Base-by-base conservation (phyloP, 2,888 invertebrate species). In the Melikaiella ostensackeni region DNA sequence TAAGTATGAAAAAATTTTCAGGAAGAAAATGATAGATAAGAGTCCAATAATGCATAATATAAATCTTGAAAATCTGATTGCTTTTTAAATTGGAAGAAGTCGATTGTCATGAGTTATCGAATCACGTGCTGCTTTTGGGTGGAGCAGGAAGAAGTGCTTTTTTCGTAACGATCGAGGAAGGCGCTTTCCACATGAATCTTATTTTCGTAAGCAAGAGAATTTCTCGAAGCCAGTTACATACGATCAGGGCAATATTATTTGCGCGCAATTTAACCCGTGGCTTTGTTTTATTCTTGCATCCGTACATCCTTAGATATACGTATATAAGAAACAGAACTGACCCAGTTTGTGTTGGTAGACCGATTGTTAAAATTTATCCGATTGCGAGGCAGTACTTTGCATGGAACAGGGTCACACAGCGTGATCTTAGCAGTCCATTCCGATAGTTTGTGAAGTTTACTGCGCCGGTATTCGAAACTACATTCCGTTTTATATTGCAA, bases 371-470 rank as follows among this genome's bases (percentile, higher is more conserved):
- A 81, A 84, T 83, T 79, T 77, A 81, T 81, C 81, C 82, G 77
- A 81, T 80, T 79, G 78, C 78, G 66, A 73, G 81, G 81, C 82
- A 84, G 84, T 86, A 82, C 78, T 83, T 82, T 80, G 76, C 82
- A 79, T 81, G 80, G 81, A 86, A 86, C 82, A 83, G 84, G 86
- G 86, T 86, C 86, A 55, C 50, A 70, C 46, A 86, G 81, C 81
- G 82, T 77, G 84, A 83, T 86, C 84, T 84, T 80, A 84, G 82
- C 79, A 77, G 82, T 78, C 81, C 79, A 80, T 81, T 81, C 74
- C 78, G 70, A 66, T 77, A 81, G 77, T 80, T 79, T 77, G 70
- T 75, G 74, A 79, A 82, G 80, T 82, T 80, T 70, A 79, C 75
- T 61, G 75, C 74, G 76, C 73, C 73, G 70, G 42, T 59, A 59